phyloP scores from a whole-genome alignment of 2,797 vertebrate genomes.

The Crax fasciolata region DNA sequence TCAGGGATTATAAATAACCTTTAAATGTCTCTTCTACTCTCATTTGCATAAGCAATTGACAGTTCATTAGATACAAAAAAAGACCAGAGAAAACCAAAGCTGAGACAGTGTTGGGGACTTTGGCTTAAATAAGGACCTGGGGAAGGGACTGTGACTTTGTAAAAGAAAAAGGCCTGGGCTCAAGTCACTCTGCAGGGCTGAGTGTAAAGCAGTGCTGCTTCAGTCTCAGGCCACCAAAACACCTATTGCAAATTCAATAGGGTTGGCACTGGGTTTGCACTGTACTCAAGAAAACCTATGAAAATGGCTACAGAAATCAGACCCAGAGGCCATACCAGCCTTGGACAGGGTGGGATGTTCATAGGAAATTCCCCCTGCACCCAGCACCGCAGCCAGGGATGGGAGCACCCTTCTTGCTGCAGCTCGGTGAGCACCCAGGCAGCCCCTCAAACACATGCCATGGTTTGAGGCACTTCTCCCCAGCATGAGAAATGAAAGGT shows the following conservation, averaged over 20 bases:
- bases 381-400: fast-evolving
- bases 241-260: not conserved
- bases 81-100: not conserved
- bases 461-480: not conserved
- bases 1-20: conserved; percentile 60
- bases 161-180: not conserved
- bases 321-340: not conserved
- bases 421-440: fast-evolving
- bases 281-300: not conserved
- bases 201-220: not conserved
- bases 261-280: not conserved
- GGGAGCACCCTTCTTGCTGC: fast-evolving
- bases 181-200: not conserved
- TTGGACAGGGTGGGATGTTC: not conserved
- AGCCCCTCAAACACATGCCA: fast-evolving
- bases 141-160: not conserved
- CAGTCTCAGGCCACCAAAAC: not conserved
- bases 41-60: conserved; percentile 58
- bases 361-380: not conserved
- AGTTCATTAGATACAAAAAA: not conserved
- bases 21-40: conserved; percentile 10
- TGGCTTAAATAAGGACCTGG: not conserved
- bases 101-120: not conserved
- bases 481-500: fast-evolving
- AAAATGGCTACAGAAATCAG: not conserved